Base-by-base conservation (phyloP, 1,140 invertebrate species). In the Drosophila kurseongensis region DNA sequence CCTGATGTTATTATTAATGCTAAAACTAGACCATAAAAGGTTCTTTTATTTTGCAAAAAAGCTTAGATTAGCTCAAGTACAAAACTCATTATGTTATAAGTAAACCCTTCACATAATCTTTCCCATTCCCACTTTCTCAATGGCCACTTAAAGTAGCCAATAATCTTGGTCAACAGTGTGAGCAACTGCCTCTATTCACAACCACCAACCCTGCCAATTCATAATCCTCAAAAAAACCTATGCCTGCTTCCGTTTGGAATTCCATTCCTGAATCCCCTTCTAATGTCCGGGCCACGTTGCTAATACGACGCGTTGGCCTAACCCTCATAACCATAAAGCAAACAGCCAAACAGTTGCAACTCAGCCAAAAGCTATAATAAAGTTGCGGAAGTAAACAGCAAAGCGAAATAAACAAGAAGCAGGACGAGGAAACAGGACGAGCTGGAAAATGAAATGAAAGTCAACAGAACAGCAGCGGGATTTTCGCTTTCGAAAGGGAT, bases 331-430 rank as follows among this genome's bases (percentile, higher is more conserved):
- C 84, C 79, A 80, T 83, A 74, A 47, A 68, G 80, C 74, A 89
- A 89, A 88, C 76, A 88, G 67, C 36, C 83, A 82, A 88, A 89
- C 80, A 83, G 80, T 84, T 75, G 80, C 80, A 80, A 80, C 84
- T 78, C 84, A 80, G 77, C 84, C 77, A 89, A 89, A 89, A 89
- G 84, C 84, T 84, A 89, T 89, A 89, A 89, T 89, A 89, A 84
- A 89, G 73, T 89, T 84, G 80, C 80, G 80, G 77, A 89, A 84
- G 80, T 80, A 89, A 89, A 89, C 79, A 88, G 78, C 84, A 79
- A 62, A 85, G 51, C 77, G 58, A 85, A 85, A 78, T 80, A 80
- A 80, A 85, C 73, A 86, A 73, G 79, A 59, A 61, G 66, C 56
- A 47, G 45, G 42, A 58, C 40, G 61, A 59, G 41, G 13, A 47